These are phyloP conservation scores for Cyanistes caeruleus DNA, from an alignment of 2,113 vertebrate species.

Conservation along the genomic window DNA sequence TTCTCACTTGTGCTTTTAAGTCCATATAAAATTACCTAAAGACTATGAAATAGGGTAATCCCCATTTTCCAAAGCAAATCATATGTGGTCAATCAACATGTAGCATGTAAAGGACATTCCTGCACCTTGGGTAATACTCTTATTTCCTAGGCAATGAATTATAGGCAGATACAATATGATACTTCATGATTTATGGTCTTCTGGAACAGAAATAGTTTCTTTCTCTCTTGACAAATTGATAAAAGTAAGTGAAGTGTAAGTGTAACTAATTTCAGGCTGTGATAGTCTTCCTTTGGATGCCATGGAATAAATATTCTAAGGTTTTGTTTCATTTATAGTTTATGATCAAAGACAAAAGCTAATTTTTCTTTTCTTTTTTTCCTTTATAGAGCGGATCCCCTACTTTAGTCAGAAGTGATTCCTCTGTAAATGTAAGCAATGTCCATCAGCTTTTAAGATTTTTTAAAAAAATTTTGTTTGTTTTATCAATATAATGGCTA, in stretches of 20 bases:
- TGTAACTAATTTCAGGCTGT: background rate
- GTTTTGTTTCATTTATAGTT: background rate
- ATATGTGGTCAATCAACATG: background rate
- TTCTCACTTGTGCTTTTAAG: background rate
- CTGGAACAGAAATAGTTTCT: background rate
- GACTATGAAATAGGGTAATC: background rate
- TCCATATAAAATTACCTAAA: background rate
- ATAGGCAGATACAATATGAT: background rate
- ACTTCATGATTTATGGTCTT: background rate
- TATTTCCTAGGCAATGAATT: background rate
- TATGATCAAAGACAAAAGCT: background rate
- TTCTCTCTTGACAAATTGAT: background rate
- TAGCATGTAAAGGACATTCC: background rate
- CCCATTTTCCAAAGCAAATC: background rate
- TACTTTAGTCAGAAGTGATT: slow-evolving; percentile 50
- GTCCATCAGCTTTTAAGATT: background rate
- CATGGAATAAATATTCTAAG: background rate
- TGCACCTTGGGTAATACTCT: background rate
- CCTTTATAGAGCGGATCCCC: slow-evolving; percentile 7
- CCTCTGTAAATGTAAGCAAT: slow-evolving; percentile 46
- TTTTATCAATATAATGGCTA: background rate
- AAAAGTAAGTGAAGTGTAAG: background rate
- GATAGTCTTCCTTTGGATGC: background rate
- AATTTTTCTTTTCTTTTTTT: background rate
- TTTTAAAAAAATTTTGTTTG: background rate